phyloP scores from a whole-genome alignment of 2,797 vertebrate species.

The Chaenodraco wilsoni region DNA sequence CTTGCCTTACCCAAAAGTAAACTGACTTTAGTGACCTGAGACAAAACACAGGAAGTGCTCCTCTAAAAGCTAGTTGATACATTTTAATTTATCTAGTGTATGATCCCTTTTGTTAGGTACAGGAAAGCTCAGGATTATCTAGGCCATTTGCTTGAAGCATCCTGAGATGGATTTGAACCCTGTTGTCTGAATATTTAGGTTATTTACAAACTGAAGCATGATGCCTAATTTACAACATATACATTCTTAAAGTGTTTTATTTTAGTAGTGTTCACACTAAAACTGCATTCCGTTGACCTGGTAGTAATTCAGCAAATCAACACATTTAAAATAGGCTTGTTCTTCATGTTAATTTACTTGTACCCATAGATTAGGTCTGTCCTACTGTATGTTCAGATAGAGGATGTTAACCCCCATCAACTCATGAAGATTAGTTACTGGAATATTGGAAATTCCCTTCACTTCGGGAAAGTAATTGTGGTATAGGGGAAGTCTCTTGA shows the following conservation, averaged over 20 bases:
- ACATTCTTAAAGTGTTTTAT: background rate
- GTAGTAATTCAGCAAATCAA: background rate
- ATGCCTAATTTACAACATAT: background rate
- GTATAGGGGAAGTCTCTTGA: background rate
- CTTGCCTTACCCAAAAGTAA: background rate
- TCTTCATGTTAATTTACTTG: background rate
- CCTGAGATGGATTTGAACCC: background rate
- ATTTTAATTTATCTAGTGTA: background rate
- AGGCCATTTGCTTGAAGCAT: constrained; percentile 1
- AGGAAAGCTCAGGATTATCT: constrained; percentile 2
- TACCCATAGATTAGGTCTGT: background rate
- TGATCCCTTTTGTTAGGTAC: background rate
- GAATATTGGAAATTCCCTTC: too few relatives aligned
- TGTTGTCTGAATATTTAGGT: background rate
- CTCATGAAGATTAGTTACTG: too few relatives aligned
- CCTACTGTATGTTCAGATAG: background rate
- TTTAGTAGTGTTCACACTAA: background rate
- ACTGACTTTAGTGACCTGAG: background rate
- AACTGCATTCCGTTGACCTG: background rate
- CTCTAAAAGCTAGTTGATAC: background rate
- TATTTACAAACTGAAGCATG: background rate
- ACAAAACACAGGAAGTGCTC: background rate
- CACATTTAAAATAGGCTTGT: background rate
- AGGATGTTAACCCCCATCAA: background rate
- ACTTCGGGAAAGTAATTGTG: background rate